These are phyloP conservation scores for Mamestra brassicae DNA, from an alignment of 2,888 invertebrate genomes.

Conservation along the genomic window DNA sequence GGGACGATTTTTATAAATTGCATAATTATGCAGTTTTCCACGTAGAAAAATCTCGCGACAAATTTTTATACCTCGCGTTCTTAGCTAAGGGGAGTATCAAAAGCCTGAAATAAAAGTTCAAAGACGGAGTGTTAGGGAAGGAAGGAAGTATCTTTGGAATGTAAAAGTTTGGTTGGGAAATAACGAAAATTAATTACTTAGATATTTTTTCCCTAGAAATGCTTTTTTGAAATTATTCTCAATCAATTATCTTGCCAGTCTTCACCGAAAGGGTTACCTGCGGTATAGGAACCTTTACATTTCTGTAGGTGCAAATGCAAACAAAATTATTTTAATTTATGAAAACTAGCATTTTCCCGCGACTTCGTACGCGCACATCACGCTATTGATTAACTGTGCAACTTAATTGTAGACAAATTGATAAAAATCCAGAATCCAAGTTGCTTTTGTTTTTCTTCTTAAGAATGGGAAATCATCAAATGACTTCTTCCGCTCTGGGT, in stretches of 20 bases:
- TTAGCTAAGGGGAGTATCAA: constrained; percentile 21
- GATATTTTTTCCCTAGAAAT: background rate
- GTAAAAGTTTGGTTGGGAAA: constrained; percentile 10
- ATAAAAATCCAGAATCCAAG: too few species aligned
- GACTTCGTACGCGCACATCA: too few species aligned
- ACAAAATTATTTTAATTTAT: too few species aligned
- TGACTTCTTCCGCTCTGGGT: too few species aligned
- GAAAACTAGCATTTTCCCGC: too few species aligned
- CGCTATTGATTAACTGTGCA: too few species aligned
- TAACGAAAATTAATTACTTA: constrained; percentile 11
- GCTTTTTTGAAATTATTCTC: background rate
- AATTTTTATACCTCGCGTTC: constrained; percentile 55
- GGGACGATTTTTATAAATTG: constrained; percentile 65
- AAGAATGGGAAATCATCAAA: too few species aligned
- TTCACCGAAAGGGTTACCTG: too few species aligned
- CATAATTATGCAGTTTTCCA: constrained; percentile 64
- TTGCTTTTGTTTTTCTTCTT: too few species aligned
- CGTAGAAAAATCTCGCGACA: constrained; percentile 53
- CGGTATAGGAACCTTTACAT: too few species aligned
- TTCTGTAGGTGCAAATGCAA: too few species aligned
- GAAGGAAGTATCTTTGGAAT: constrained; percentile 22
- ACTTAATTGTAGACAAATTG: too few species aligned
- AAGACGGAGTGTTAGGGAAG: constrained; percentile 19
- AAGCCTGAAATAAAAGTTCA: constrained; percentile 27
- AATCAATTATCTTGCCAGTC: background rate